These are phyloP conservation scores for Tragelaphus buxtoni DNA, from an alignment of 2,113 vertebrate species.

Conservation along the genomic window DNA sequence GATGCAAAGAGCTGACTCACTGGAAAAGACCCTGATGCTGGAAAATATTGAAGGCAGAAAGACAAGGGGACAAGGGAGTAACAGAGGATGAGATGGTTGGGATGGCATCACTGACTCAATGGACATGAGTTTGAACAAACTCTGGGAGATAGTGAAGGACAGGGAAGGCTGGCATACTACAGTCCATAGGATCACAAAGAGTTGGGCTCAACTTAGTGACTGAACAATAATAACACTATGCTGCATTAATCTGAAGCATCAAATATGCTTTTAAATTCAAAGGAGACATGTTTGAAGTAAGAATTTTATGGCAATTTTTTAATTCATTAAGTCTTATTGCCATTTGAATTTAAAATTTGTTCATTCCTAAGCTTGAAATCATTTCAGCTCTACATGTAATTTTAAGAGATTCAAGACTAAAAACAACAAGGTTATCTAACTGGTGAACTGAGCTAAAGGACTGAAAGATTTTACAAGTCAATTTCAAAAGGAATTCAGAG, in stretches of 20 bases:
- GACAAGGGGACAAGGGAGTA: not conserved
- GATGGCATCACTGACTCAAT: not conserved
- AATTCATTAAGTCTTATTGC: not conserved
- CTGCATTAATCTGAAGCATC: not conserved
- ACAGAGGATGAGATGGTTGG: not conserved
- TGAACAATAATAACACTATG: not conserved
- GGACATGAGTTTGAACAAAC: not conserved
- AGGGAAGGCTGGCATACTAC: not conserved
- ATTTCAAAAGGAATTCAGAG: constrained; percentile 3
- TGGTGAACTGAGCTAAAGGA: not conserved
- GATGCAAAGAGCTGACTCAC: not conserved
- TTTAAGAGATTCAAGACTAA: not conserved
- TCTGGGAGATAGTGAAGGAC: not conserved
- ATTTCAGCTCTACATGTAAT: not conserved
- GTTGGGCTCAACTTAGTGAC: not conserved
- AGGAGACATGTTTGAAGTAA: not conserved
- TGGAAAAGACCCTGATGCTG: not conserved
- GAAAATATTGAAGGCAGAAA: not conserved
- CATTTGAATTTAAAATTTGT: not conserved
- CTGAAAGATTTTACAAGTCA: not conserved
- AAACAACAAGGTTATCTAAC: not conserved
- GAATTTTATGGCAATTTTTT: not conserved
- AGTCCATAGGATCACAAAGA: not conserved
- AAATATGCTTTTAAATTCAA: not conserved
- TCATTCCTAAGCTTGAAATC: not conserved